A percentile compares a stretch with the other conserved stretches of the same genome.
phyloP scores from a whole-genome alignment of 2,888 invertebrate species.

The Meteorus cinctellus region DNA sequence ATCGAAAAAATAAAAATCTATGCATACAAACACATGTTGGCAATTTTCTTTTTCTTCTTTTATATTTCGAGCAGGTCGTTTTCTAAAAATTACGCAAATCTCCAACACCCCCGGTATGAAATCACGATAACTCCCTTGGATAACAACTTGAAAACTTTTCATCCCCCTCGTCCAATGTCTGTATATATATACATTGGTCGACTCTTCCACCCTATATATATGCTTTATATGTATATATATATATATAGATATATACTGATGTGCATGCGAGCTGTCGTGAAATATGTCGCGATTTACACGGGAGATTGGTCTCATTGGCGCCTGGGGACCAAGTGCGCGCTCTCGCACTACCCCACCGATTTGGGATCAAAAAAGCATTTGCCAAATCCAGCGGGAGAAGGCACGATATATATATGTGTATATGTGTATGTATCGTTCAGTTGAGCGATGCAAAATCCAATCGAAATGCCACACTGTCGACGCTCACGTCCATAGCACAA shows the following conservation, averaged over 20 bases:
- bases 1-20: background rate
- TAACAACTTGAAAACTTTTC: conserved; percentile 57
- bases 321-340: conserved; percentile 66
- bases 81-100: conserved; percentile 34
- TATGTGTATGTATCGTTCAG: conserved; percentile 24
- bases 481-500: conserved; percentile 25
- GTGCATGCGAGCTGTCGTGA: conserved; percentile 60
- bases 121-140: conserved; percentile 51
- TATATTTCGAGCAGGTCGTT: conserved; percentile 23
- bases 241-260: conserved; percentile 41
- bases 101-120: conserved; percentile 43
- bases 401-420: conserved; percentile 5
- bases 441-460: conserved; percentile 66
- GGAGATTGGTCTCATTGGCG: conserved; percentile 73
- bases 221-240: background rate
- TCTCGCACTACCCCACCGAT: conserved; percentile 51
- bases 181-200: background rate
- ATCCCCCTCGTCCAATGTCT: conserved; percentile 43
- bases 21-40: background rate
- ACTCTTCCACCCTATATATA: background rate
- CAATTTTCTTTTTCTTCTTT: conserved; percentile 7
- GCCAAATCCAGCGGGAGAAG: conserved; percentile 59
- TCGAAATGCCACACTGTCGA: conserved; percentile 56
- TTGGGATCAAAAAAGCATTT: conserved; percentile 71
- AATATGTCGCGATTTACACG: conserved; percentile 73